Evolutionary conservation across 2,797 vertebrate genomes (phyloP), one percentile per base, ranked within the genome.

Genomic region (Sciaenops ocellatus): DNA sequence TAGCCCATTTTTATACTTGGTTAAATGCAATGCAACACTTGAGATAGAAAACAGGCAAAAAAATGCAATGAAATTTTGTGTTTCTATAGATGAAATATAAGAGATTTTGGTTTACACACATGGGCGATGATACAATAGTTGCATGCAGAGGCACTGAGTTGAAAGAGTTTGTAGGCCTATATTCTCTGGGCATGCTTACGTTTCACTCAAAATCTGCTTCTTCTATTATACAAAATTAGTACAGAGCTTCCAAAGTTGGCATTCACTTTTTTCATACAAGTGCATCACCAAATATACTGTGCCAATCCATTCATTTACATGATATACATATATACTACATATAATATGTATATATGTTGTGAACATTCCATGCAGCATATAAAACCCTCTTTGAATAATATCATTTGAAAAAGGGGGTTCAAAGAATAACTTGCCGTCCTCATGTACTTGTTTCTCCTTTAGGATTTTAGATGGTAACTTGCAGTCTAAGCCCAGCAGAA

Each of bases 141-240:
- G 85, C 94, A 88, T 93, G 95, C 95, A 91, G 95, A 96, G 95
- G 93, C 96, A 95, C 95, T 90, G 92, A 93, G 87, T 93, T 93
- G 90, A 93, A 81, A 81, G 86, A 83, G 75, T 90, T 89, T 72
- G 80, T 87, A 82, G 87, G 87, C 85, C 84, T 86, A 65, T 86
- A 90, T 88, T 84, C 41, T 91, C 86, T 78, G 80, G 70, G 83
- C 94, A 93, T 91, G 90, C 93, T 94, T 84, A 89, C n/a, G 71
- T 84, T 89, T 90, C 82, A 83, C 80, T 89, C 69, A 55, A 78
- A 86, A 79, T 85, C 82, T 52, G 83, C 56, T 76, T 80, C 65
- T 89, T 73, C 70, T 77, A 85, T 84, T 69, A 82, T 90, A 80
- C 66, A 90, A 91, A 90, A 86, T 75, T 69, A 79, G 78, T 86